Evolutionary conservation across 2,797 vertebrate species (phyloP).

Genomic region (Chromobotia macracanthus): DNA sequence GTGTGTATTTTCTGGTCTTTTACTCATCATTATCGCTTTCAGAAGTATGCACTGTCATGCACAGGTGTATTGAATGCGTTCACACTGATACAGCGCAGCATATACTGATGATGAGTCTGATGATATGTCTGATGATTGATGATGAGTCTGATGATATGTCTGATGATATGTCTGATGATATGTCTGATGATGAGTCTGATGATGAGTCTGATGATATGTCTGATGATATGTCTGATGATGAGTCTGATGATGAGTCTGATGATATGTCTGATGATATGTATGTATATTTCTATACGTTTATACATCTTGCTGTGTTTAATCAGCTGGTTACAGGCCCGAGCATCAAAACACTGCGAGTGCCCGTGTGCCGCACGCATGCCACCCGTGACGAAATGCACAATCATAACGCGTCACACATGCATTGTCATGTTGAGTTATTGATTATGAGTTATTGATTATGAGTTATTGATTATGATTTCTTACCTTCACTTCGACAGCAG

Average conservation of each 20-base stretch:
- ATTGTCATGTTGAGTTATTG: background rate
- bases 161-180: no score
- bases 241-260: no score
- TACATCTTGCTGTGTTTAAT: background rate
- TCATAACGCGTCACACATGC: background rate
- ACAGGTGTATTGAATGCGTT: background rate
- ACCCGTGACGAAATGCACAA: background rate
- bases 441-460: no score
- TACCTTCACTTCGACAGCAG: conserved; percentile 30
- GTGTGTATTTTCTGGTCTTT: background rate
- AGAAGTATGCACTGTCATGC: background rate
- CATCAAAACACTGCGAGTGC: conserved; percentile 1
- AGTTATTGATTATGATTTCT: no score
- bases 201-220: no score
- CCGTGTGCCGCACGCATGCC: background rate
- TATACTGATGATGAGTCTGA: no score
- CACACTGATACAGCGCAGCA: background rate
- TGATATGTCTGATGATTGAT: no score
- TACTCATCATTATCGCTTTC: background rate
- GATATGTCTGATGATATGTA: no score
- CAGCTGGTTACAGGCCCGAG: conserved; percentile 7
- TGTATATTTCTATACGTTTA: background rate
- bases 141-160: no score
- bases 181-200: no score
- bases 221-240: no score